These are phyloP conservation scores for Pimephales promelas DNA, from an alignment of 2,113 vertebrate genomes.

Conservation along the genomic window DNA sequence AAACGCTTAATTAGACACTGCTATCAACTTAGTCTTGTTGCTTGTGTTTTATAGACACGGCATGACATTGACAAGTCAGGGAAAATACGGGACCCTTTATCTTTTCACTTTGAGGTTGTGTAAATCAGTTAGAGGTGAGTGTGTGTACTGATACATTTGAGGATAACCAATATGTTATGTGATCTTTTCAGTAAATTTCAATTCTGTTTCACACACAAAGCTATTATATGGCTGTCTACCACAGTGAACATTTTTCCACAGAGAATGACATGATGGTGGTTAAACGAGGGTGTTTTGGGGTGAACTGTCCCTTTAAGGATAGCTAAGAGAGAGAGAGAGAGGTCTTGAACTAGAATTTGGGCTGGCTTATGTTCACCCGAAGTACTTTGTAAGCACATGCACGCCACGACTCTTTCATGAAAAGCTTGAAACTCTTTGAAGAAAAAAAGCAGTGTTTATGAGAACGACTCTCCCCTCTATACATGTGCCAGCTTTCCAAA, in stretches of 20 bases:
- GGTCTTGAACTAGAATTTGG: too few relatives aligned
- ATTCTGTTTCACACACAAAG: not conserved
- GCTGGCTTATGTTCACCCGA: too few relatives aligned
- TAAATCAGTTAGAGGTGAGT: not conserved
- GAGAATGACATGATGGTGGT: not conserved
- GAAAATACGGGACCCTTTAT: not conserved
- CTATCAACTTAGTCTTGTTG: not conserved
- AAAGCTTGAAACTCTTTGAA: too few relatives aligned
- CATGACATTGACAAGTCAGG: not conserved
- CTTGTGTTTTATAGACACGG: conserved; percentile 15
- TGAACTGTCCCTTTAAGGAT: not conserved
- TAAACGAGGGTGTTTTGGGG: not conserved
- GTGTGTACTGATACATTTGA: not conserved
- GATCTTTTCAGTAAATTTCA: not conserved
- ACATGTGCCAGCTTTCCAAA: too few relatives aligned
- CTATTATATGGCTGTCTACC: not conserved
- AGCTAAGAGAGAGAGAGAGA: too few relatives aligned
- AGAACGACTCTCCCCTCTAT: too few relatives aligned
- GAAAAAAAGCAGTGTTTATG: too few relatives aligned
- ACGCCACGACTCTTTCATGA: too few relatives aligned
- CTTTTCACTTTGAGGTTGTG: not conserved
- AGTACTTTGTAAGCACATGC: too few relatives aligned
- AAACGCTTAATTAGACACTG: not conserved
- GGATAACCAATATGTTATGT: not conserved
- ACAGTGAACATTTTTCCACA: not conserved